Evolutionary conservation across 2,797 vertebrate genomes (phyloP).

Genomic region (Leuciscus waleckii): DNA sequence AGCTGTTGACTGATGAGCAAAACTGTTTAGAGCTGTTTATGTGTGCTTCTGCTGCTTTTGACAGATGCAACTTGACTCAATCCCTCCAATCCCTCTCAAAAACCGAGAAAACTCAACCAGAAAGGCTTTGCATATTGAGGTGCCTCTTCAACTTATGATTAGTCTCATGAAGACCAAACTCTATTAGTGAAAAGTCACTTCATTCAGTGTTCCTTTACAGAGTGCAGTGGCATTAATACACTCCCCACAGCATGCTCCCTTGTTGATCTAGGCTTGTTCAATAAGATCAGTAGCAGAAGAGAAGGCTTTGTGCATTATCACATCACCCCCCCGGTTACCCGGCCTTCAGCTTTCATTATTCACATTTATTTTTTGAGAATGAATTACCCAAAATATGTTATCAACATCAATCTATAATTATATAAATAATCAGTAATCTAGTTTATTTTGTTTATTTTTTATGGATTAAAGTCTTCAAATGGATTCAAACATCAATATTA

Average conservation of each 20-base stretch:
- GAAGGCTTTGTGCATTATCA: slow-evolving; percentile 17
- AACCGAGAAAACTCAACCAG: slow-evolving; percentile 45
- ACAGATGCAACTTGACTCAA: slow-evolving; percentile 58
- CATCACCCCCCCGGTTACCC: neutral
- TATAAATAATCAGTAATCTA: neutral
- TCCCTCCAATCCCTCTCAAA: slow-evolving; percentile 43
- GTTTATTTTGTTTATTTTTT: neutral
- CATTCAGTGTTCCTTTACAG: slow-evolving; percentile 45
- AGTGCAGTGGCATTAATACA: slow-evolving; percentile 40
- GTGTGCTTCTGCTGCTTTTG: slow-evolving; percentile 38
- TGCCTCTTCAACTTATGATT: slow-evolving; percentile 49
- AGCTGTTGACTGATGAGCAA: slow-evolving; percentile 56
- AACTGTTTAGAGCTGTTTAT: slow-evolving; percentile 55
- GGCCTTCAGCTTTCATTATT: slow-evolving; percentile 8
- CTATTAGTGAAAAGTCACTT: slow-evolving; percentile 50
- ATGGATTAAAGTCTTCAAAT: neutral
- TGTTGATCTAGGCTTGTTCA: slow-evolving; percentile 45
- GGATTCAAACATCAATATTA: neutral
- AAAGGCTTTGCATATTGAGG: slow-evolving; percentile 44
- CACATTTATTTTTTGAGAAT: neutral
- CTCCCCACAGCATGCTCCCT: slow-evolving; percentile 28
- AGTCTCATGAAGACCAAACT: slow-evolving; percentile 41
- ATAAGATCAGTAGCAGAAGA: slow-evolving; percentile 42
- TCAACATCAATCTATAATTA: neutral
- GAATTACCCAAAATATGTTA: neutral